phyloP scores from a whole-genome alignment of 2,113 vertebrate genomes.

The Limanda limanda region DNA sequence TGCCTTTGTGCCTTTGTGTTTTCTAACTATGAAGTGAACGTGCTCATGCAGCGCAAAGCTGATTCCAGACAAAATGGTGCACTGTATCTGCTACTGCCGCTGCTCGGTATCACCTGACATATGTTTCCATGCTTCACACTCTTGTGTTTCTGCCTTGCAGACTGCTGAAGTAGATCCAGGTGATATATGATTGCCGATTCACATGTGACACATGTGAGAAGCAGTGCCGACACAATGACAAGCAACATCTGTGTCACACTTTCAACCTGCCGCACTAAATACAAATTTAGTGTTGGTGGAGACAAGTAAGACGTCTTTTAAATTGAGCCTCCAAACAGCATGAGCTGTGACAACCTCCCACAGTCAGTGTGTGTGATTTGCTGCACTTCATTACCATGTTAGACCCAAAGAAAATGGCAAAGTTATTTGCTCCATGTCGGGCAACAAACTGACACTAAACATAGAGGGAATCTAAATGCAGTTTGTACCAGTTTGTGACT shows the following conservation, averaged over 20 bases:
- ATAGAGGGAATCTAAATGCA: neutral
- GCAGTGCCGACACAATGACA: neutral
- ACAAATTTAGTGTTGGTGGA: neutral
- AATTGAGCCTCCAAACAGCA: neutral
- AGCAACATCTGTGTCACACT: neutral
- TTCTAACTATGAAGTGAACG: neutral
- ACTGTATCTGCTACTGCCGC: neutral
- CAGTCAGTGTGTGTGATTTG: constrained; percentile 1
- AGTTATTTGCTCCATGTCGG: constrained; percentile 18
- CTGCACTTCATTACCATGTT: constrained; percentile 43
- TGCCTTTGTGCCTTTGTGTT: neutral
- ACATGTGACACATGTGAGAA: constrained; percentile 16
- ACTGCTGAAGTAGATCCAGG: neutral
- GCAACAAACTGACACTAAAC: constrained; percentile 38
- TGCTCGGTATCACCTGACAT: constrained; percentile 5
- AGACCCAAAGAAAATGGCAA: constrained; percentile 26
- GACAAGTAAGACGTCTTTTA: constrained; percentile 24
- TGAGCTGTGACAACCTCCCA: constrained; percentile 20
- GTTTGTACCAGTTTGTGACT: neutral
- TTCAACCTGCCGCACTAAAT: constrained; percentile 13
- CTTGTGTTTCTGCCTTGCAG: neutral
- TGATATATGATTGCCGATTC: constrained; percentile 17
- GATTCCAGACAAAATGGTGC: constrained; percentile 12
- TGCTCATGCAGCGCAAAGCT: neutral
- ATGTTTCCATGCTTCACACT: neutral